Base-by-base conservation (phyloP, 1,140 invertebrate species). In the Nautilus pompilius region DNA sequence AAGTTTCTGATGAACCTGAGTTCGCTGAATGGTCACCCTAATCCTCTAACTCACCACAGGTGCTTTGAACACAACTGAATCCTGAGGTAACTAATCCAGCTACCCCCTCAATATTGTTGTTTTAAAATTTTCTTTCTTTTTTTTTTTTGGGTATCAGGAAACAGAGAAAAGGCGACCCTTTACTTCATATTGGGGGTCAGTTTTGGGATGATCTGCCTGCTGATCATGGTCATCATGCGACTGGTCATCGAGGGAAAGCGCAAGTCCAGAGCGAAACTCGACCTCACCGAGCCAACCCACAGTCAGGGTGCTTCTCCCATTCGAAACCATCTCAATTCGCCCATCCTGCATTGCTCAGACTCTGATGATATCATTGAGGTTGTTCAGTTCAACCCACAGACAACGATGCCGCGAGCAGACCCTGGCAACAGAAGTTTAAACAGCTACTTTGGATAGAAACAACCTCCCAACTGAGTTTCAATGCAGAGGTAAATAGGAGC, bases 121-220 rank as follows among this genome's bases (percentile, higher is more conserved):
- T 58, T 17, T 20, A 32, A 22, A 22, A 54, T 54, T n/a, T 17
- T 28, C 2, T 20, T 24, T 5, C 28, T 22, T 32, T 57, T 20
- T 34, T 34, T 60, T 66, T 62, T 77, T 70, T 66, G 70, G 66
- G 73, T 81, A 81, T 32, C 86, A 93, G 91, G 87, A 71, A 90
- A 92, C 76, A 86, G 88, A 73, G 90, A 92, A 72, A 90, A 89
- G 64, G 88, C 91, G 69, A 88, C 90, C 73, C 81, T 93, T 49
- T 92, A 92, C 84, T 82, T 92, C 69, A 87, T 89, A 30, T 83
- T 92, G 63, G 90, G 89, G 63, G 81, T 91, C 28, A 85, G 87
- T 48, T 85, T 82, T 24, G 90, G 89, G 46, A 79, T 92, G 29
- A 75, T 93, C 28, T 77, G 90, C 6, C 85, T 91, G 55, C 78